Evolutionary conservation across 2,113 vertebrate species (phyloP), one percentile per base, ranked within the genome.

Genomic region (Verasper variegatus): DNA sequence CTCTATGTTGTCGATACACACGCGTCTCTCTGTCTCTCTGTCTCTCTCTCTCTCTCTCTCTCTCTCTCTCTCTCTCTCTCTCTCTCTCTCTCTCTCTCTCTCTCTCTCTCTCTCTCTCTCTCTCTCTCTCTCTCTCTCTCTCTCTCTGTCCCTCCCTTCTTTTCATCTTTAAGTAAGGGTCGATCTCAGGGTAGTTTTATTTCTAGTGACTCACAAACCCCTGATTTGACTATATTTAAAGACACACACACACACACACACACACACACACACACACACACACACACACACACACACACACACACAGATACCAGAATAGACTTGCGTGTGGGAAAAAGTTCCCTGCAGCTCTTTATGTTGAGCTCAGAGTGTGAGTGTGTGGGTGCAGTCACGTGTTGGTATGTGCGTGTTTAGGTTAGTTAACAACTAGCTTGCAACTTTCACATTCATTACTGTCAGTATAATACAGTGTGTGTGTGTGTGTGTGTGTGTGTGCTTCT

Each of bases 271-370:
- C 24, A 49, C 40, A 66, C 52, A 68, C 47, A 51, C 40, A 62
- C 4, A 42, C 24, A 71, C 60, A 58, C 37, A 57, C 49, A 47
- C 54, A 35, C n/a, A 65, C 31, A 42, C 18, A 54, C 54, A 66
- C 54, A 55, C 13, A 76, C 27, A 71, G 13, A 47, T 17, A 47
- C 68, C 37, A 70, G 71, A 88, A 80, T 64, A 80, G 61, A 76
- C 47, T 2, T 37, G 62, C 13, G 31, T 77, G 79, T 76, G 81
- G 66, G 72, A 68, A 76, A 84, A 70, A 42, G 52, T 64, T 74
- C 42, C 71, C 40, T 4, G 15, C 5, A 54, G 55, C 47, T 47
- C 7, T 55, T 68, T 83, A 60, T 86, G 70, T 66, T 64, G 12
- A 55, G 63, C 26, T 47, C 37, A 9, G 64, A 11, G 21, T 76